Evolutionary conservation across 2,113 vertebrate species (phyloP).

Genomic region (Burhinus oedicnemus): DNA sequence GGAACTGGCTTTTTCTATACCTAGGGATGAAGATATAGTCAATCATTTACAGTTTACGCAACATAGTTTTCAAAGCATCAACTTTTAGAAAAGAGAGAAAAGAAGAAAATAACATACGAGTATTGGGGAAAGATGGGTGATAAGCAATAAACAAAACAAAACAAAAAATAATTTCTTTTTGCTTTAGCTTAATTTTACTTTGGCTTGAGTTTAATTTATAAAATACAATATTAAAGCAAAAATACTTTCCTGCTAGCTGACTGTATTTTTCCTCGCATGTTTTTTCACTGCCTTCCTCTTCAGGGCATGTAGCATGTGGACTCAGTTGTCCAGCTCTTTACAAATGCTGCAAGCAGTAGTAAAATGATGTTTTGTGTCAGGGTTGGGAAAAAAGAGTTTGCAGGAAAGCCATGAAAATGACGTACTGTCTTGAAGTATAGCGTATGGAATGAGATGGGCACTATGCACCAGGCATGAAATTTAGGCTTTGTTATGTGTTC

Average conservation of each 20-base stretch:
- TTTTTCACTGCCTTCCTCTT: not conserved
- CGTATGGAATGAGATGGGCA: not conserved
- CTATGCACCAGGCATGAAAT: not conserved
- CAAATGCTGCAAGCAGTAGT: not conserved
- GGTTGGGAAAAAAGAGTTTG: not conserved
- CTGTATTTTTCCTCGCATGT: not conserved
- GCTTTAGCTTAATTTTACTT: not conserved
- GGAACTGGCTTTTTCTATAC: not conserved
- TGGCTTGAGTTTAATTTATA: not conserved
- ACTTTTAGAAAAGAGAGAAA: not conserved
- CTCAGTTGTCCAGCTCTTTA: not conserved
- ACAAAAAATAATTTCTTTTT: not conserved
- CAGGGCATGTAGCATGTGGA: not conserved
- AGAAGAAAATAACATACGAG: fast-evolving
- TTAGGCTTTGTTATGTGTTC: not conserved
- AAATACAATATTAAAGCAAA: not conserved
- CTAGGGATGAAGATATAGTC: not conserved
- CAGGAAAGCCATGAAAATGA: not conserved
- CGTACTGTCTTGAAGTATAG: not conserved
- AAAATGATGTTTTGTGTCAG: not conserved
- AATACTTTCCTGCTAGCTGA: not conserved
- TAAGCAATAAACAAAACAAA: not conserved
- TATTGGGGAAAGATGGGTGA: not conserved
- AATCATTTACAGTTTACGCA: not conserved
- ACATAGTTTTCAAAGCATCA: not conserved